These are phyloP conservation scores for Aphelenchoides fujianensis DNA, from an alignment of 1,140 invertebrate species.

Conservation along the genomic window DNA sequence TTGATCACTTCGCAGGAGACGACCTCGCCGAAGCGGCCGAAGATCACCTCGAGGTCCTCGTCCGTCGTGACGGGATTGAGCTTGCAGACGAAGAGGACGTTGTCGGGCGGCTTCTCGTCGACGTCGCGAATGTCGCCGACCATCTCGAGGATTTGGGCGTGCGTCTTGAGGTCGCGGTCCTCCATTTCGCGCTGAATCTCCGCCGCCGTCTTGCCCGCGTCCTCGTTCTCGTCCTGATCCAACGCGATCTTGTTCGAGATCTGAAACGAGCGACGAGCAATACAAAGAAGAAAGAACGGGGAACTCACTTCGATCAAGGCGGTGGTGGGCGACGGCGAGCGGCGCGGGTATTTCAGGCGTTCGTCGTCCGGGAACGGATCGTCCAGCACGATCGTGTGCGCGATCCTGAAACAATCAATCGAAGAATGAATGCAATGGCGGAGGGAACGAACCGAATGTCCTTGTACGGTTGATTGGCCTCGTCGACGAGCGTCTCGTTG, in stretches of 20 bases:
- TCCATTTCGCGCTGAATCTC: slow-evolving; percentile 84
- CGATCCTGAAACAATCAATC: slow-evolving; percentile 77
- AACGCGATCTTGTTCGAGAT: slow-evolving; percentile 80
- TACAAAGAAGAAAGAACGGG: slow-evolving; percentile 19
- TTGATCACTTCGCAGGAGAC: slow-evolving; percentile 92
- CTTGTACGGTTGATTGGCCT: slow-evolving; percentile 82
- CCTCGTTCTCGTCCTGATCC: slow-evolving; percentile 91
- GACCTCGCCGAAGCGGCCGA: slow-evolving; percentile 91
- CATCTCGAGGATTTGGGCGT: slow-evolving; percentile 96
- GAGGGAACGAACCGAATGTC: slow-evolving; percentile 74
- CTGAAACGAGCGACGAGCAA: slow-evolving; percentile 40
- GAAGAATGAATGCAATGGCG: background rate
- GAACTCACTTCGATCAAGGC: slow-evolving; percentile 71
- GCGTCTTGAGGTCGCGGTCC: slow-evolving; percentile 86
- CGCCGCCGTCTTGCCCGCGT: slow-evolving; percentile 74
- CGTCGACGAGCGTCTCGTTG: slow-evolving; percentile 90
- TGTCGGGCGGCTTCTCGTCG: slow-evolving; percentile 95
- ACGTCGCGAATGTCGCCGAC: slow-evolving; percentile 95
- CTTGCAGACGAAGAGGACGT: slow-evolving; percentile 98
- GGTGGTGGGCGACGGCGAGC: slow-evolving; percentile 81
- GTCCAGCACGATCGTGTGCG: slow-evolving; percentile 90
- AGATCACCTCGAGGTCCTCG: slow-evolving; percentile 84
- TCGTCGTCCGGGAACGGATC: slow-evolving; percentile 89
- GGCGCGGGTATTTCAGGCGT: slow-evolving; percentile 73
- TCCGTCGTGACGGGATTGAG: slow-evolving; percentile 98